Evolutionary conservation across 1,140 invertebrate genomes (phyloP), one percentile per base, ranked within the genome.

Genomic region (Protaetia brevitarsis): DNA sequence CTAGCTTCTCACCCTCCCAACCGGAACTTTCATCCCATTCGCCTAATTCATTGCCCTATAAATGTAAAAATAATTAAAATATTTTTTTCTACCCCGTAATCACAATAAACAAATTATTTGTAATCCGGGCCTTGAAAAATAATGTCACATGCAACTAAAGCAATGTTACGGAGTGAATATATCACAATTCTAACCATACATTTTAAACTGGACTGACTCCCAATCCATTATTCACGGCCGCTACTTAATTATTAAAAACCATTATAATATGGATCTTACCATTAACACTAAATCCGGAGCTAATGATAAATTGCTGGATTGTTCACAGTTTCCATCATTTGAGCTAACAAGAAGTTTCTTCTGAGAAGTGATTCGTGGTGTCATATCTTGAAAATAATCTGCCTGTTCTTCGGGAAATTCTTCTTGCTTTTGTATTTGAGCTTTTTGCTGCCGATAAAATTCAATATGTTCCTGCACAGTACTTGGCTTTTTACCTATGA

Each of bases 331-430:
- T n/a, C 71, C 64, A 16, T 71, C 66, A 1, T 80, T 79, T 45
- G 77, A 72, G 60, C 70, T 78, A 27, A 84, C 71, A 37, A 83
- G 58, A 66, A 85, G 62, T 75, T 83, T 84, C 8, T 73, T 78
- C 67, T 82, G 83, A 59, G 68, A 79, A 2, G 80, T 84, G 28
- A 85, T 84, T 70, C 76, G 77, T 66, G 83, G 83, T 26, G 81
- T 77, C 83, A 85, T 85, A 67, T 84, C 78, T 78, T 83, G 76
- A 70, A 84, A 85, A 34, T 82, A 83, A 69, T 84, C 79, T 2
- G 76, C 64, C 62, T 73, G 72, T 21, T 81, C 77, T 36, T 82
- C 79, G 5, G 74, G 71, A 3, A 66, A 26, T 26, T 71, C 63
- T 13, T 79, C 76, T 71, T 66, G 57, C 11, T 29, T 56, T 70